A percentile compares a stretch with the other conserved stretches of the same genome.
Evolutionary conservation across 2,797 vertebrate species (phyloP).

Genomic region (Allobates femoralis): DNA sequence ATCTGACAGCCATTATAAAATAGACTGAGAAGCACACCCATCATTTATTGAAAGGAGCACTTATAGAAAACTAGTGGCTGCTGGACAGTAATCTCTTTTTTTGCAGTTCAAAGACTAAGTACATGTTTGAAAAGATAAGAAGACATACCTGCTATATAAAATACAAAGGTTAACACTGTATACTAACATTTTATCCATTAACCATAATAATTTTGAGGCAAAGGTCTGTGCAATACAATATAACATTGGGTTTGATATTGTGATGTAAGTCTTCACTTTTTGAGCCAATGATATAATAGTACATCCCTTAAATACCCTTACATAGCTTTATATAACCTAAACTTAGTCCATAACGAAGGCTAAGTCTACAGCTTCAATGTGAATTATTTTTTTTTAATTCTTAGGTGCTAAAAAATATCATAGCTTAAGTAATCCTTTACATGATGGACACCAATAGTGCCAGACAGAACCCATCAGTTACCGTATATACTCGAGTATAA

Average conservation of each 20-base stretch:
- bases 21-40: slow-evolving; percentile 3
- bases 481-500: too few relatives aligned
- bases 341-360: too few relatives aligned
- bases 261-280: background rate
- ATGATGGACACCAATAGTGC: too few relatives aligned
- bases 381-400: too few relatives aligned
- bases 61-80: slow-evolving; percentile 22
- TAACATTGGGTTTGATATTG: background rate
- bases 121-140: slow-evolving; percentile 25
- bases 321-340: background rate
- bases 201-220: slow-evolving; percentile 21
- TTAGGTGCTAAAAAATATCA: too few relatives aligned
- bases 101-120: slow-evolving; percentile 38
- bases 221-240: background rate
- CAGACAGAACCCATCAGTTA: too few relatives aligned
- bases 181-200: slow-evolving; percentile 13
- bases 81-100: slow-evolving; percentile 43
- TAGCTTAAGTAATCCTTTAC: too few relatives aligned
- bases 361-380: too few relatives aligned
- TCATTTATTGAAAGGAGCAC: slow-evolving; percentile 28
- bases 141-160: background rate
- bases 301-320: too few relatives aligned
- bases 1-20: slow-evolving; percentile 40
- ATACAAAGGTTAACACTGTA: slow-evolving; percentile 41
- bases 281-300: background rate